phyloP scores from a whole-genome alignment of 2,888 invertebrate genomes.

The Lithophane semibrunnea region DNA sequence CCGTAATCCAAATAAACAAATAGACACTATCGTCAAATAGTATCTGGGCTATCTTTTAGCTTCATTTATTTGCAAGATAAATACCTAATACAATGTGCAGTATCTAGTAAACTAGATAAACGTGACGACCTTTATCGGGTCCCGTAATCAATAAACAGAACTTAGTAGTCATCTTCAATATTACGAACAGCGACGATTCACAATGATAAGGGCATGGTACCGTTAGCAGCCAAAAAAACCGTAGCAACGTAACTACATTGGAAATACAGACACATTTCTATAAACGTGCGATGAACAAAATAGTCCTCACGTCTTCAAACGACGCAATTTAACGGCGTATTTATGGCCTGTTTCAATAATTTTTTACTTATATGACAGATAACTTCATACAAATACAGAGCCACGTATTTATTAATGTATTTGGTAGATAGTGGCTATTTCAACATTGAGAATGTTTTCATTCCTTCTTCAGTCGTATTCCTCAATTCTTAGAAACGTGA shows the following conservation, averaged over 20 bases:
- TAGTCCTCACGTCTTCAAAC: neutral
- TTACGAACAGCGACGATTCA: no score
- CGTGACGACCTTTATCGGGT: neutral
- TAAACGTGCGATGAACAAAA: no score
- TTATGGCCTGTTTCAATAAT: neutral
- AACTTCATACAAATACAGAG: neutral
- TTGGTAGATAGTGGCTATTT: neutral
- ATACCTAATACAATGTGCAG: neutral
- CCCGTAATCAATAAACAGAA: neutral
- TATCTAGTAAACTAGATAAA: neutral
- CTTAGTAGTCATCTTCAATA: neutral
- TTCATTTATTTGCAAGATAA: neutral
- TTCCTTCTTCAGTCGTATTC: neutral
- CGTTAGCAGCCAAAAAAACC: no score
- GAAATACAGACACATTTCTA: no score
- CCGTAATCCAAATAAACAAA: conserved; percentile 20
- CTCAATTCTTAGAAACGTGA: neutral
- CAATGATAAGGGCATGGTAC: no score
- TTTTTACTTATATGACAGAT: neutral
- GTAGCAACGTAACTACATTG: no score
- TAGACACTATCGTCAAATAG: neutral
- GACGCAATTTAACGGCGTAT: neutral
- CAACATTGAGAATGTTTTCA: neutral
- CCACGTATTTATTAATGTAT: neutral
- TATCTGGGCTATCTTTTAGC: neutral